phyloP scores from a whole-genome alignment of 2,113 vertebrate species.

The Alethe diademata region DNA sequence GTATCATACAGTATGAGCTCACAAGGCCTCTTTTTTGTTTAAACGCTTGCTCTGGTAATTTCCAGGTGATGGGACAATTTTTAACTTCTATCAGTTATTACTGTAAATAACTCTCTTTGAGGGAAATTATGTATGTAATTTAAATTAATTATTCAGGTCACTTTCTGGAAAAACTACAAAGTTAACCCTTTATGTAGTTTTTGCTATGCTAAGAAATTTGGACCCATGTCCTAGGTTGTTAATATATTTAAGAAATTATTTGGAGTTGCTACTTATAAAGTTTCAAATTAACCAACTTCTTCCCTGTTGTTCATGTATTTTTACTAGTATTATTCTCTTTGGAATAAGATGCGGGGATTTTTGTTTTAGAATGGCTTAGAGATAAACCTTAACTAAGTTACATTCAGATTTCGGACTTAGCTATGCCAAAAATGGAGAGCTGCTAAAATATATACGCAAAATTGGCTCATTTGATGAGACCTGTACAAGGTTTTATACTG shows the following conservation, averaged over 20 bases:
- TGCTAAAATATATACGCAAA: slow-evolving; percentile 99
- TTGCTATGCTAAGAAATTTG: background rate
- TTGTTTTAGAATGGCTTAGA: background rate
- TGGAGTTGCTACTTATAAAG: background rate
- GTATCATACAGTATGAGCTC: no score
- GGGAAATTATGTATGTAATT: background rate
- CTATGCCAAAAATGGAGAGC: slow-evolving; percentile 98
- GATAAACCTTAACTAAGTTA: slow-evolving; percentile 68
- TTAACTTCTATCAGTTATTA: background rate
- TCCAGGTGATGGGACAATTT: background rate
- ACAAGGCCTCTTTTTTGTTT: background rate
- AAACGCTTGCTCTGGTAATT: background rate
- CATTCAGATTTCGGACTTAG: slow-evolving; percentile 96
- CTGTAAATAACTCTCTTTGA: background rate
- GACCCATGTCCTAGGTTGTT: background rate
- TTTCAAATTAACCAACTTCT: background rate
- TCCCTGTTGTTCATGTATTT: background rate
- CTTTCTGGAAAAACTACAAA: background rate
- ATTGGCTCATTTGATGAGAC: slow-evolving; percentile 99
- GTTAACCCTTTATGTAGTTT: background rate
- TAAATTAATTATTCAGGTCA: background rate
- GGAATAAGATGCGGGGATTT: background rate
- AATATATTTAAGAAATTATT: background rate
- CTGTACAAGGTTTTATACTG: slow-evolving; percentile 97
- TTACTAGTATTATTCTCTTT: background rate